Evolutionary conservation across 1,140 invertebrate genomes (phyloP).

Genomic region (Drosophila nigrodunni): DNA sequence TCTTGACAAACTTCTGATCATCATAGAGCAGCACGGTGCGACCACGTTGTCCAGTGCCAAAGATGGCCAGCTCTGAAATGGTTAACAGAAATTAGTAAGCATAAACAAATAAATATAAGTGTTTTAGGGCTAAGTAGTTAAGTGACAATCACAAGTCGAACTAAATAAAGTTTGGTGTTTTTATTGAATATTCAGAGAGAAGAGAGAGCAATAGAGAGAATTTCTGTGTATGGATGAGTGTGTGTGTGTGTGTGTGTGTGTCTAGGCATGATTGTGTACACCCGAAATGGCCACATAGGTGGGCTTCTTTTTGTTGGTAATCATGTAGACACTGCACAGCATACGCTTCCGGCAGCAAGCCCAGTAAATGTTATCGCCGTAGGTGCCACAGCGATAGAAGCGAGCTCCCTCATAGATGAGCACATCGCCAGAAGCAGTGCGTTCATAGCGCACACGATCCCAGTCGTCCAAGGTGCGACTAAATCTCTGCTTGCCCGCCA

Average conservation of each 20-base stretch:
- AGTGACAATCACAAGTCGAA: conserved; percentile 29
- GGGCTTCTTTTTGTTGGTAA: conserved; percentile 58
- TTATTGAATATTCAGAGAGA: conserved; percentile 22
- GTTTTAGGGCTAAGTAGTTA: not conserved
- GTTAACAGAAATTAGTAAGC: conserved; percentile 2
- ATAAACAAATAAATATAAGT: not conserved
- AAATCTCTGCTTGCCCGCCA: conserved; percentile 14
- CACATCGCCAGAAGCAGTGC: conserved; percentile 32
- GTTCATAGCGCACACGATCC: conserved; percentile 65
- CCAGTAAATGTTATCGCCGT: conserved; percentile 56
- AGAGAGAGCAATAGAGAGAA: no score
- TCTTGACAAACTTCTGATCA: conserved; percentile 80
- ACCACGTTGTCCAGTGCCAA: conserved; percentile 77
- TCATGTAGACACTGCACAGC: conserved; percentile 54
- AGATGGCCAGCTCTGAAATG: conserved; percentile 74
- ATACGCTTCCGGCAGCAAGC: conserved; percentile 29
- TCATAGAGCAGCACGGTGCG: conserved; percentile 68
- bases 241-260: not conserved
- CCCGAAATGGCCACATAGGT: conserved; percentile 69
- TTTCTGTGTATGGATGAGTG: no score
- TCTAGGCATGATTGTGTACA: conserved; percentile 63
- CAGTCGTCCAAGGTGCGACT: conserved; percentile 67
- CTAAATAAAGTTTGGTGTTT: conserved; percentile 1
- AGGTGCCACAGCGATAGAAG: conserved; percentile 36
- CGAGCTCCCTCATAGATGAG: conserved; percentile 53